phyloP scores from a whole-genome alignment of 2,113 vertebrate species.

The Ranitomeya imitator region DNA sequence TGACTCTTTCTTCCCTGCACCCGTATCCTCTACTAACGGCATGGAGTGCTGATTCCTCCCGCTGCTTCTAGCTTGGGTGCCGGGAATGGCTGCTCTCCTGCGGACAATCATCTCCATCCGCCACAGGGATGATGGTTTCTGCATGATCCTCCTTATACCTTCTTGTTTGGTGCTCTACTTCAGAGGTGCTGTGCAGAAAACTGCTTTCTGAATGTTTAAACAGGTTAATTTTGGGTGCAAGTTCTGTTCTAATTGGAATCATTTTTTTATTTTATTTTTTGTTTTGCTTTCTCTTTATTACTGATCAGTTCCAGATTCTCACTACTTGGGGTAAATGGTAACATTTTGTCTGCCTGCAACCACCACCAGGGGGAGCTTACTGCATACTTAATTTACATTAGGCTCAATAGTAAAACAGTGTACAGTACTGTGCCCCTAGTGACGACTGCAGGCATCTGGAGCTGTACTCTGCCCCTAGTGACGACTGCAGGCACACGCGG shows the following conservation, averaged over 20 bases:
- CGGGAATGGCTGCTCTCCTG: conserved; percentile 4
- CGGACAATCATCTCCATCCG: background rate
- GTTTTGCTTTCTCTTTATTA: no score
- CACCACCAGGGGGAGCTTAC: background rate
- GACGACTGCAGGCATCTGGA: no score
- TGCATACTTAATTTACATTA: background rate
- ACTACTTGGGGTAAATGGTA: no score
- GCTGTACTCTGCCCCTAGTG: no score
- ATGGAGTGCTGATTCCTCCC: conserved; percentile 76
- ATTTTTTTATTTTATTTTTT: no score
- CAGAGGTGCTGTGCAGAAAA: background rate
- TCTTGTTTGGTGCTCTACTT: background rate
- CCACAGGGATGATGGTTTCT: background rate
- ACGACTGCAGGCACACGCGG: no score
- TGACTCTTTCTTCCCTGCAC: conserved; percentile 46
- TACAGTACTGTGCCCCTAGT: background rate
- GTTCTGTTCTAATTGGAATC: no score
- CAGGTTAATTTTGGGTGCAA: no score
- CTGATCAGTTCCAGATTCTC: no score
- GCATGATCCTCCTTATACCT: background rate
- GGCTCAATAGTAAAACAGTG: background rate
- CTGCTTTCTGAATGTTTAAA: no score
- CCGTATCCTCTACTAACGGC: conserved; percentile 73
- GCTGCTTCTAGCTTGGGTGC: conserved; percentile 76
- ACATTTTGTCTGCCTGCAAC: background rate